A percentile compares a stretch with the other conserved stretches of the same genome.
phyloP scores from a whole-genome alignment of 2,797 vertebrate genomes.

The Scleropages formosus region DNA sequence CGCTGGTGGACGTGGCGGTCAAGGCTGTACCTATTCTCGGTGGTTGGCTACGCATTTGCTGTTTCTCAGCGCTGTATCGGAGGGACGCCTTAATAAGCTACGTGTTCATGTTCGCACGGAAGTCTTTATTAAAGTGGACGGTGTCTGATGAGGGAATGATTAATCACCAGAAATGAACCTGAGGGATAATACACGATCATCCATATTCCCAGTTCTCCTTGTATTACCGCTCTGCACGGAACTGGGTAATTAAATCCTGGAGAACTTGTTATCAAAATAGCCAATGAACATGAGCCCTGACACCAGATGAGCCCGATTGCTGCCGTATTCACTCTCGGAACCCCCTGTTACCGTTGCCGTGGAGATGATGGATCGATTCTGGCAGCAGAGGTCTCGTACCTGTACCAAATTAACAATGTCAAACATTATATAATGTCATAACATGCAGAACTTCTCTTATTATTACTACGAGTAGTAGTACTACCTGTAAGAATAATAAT shows the following conservation, averaged over 20 bases:
- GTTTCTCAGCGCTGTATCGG: neutral
- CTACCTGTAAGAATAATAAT: too few relatives aligned
- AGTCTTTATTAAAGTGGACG: slow-evolving; percentile 31
- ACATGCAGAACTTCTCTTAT: neutral
- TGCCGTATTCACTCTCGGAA: slow-evolving; percentile 15
- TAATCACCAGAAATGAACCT: slow-evolving; percentile 43
- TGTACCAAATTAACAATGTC: too few relatives aligned
- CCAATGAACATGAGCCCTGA: slow-evolving; percentile 41
- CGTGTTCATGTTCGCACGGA: slow-evolving; percentile 7
- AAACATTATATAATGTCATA: neutral
- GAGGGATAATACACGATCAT: slow-evolving; percentile 44
- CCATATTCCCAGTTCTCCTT: slow-evolving; percentile 29
- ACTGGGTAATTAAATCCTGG: slow-evolving; percentile 38
- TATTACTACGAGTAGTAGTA: too few relatives aligned
- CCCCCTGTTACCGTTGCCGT: slow-evolving; percentile 36
- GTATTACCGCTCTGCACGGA: slow-evolving; percentile 28
- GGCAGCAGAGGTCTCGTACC: neutral
- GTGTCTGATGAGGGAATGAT: slow-evolving; percentile 37
- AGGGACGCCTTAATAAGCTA: neutral
- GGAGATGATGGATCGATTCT: slow-evolving; percentile 35
- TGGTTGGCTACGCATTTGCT: slow-evolving; percentile 1
- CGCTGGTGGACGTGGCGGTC: too few relatives aligned
- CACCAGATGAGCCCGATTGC: slow-evolving; percentile 41
- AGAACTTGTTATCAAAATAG: slow-evolving; percentile 44
- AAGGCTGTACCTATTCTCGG: slow-evolving; percentile 15